phyloP scores from a whole-genome alignment of 2,113 vertebrate genomes.

The Gallinago media region DNA sequence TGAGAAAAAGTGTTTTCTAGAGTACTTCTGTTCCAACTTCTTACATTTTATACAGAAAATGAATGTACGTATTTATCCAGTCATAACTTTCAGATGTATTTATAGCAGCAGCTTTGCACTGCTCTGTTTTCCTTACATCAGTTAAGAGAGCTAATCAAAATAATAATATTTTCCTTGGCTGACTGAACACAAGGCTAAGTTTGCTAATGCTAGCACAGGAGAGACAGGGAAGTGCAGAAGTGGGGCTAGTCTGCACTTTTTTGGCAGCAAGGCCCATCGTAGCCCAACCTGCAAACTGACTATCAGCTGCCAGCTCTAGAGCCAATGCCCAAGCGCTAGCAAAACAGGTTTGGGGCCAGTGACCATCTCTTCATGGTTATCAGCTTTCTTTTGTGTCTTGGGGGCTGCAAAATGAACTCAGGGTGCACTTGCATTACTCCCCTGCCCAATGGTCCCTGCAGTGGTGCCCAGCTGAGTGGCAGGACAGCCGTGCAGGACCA shows the following conservation, averaged over 20 bases:
- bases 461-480: too few relatives aligned
- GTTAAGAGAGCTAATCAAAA: not conserved
- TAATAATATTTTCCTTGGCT: not conserved
- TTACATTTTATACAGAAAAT: not conserved
- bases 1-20: not conserved
- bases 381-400: not conserved
- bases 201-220: not conserved
- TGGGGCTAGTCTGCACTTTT: not conserved
- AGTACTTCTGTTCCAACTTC: not conserved
- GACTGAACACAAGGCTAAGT: not conserved
- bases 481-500: not conserved
- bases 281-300: not conserved
- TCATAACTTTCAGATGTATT: not conserved
- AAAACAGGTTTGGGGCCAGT: not conserved
- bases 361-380: not conserved
- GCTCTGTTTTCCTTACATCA: not conserved
- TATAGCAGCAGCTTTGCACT: not conserved
- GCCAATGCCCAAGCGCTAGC: accelerated
- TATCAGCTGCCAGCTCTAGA: not conserved
- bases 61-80: not conserved
- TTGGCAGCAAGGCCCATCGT: not conserved
- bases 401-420: not conserved
- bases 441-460: accelerated
- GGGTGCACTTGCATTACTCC: accelerated
- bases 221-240: not conserved